Evolutionary conservation across 2,113 vertebrate species (phyloP), one percentile per base, ranked within the genome.

Genomic region (Brachyhypopomus gauderio): DNA sequence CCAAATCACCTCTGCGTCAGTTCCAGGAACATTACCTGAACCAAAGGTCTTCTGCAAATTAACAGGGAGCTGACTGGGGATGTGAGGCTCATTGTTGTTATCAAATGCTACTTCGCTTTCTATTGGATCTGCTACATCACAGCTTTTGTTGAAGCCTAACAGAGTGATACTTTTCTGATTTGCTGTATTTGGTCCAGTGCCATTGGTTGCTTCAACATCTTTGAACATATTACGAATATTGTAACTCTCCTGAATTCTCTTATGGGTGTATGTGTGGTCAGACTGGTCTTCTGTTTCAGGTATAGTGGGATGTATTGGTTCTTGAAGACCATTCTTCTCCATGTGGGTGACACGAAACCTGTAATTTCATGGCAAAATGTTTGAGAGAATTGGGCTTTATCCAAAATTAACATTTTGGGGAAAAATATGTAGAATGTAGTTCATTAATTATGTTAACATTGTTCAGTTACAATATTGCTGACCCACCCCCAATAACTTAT

Each of bases 261-360:
- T 38, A 4, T 30, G 77, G 27, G 63, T 34, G 11, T 56, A 60
- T 0, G 88, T 89, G 82, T 89, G 86, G 52, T 91, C 87, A 20
- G 92, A 73, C 4, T 86, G 85, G 71, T 91, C 89, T 0, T 86
- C 83, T 11, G 88, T 88, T 66, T 83, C 74, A 1, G 70, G 80
- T 70, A 82, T 0, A 58, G 91, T 41, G 0, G 89, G 88, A 3
- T 93, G 92, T 20, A 90, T 90, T 34, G 90, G 88, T 38, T 94
- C 96, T 0, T 92, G 93, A 1, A 87, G 86, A 23, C 89, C 64
- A 23, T 88, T 81, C 89, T 96, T 98, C 78, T 95, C 96, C 0
- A 93, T 95, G 85, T 97, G 96, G 0, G 93, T 98, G 79, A 98
- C 97, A 23, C 94, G 92, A 83, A 98, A 98, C 88, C 97, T 98